phyloP scores from a whole-genome alignment of 2,113 vertebrate genomes.

The Crotalus horridus region DNA sequence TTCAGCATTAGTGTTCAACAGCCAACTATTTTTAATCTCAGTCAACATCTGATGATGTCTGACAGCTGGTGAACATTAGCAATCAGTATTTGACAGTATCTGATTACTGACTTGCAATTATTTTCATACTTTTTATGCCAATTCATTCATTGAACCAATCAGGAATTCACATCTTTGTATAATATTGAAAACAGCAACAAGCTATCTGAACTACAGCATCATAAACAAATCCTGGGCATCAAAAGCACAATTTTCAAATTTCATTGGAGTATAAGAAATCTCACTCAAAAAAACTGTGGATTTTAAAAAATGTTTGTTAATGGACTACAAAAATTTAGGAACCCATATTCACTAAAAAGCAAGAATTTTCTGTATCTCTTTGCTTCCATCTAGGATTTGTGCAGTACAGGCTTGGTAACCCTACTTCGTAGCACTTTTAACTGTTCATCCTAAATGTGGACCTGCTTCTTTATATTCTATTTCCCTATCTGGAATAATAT shows the following conservation, averaged over 20 bases:
- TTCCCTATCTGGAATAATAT: neutral
- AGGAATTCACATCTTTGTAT: neutral
- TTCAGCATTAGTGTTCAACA: neutral
- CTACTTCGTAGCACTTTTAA: neutral
- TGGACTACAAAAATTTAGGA: neutral
- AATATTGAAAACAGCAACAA: neutral
- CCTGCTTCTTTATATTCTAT: neutral
- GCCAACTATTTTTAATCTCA: neutral
- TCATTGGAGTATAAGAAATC: neutral
- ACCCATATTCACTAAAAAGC: neutral
- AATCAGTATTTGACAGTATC: constrained; percentile 22
- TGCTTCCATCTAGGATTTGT: neutral
- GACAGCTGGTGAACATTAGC: constrained; percentile 22
- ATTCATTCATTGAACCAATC: constrained; percentile 16
- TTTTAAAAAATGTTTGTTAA: neutral
- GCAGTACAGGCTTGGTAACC: neutral
- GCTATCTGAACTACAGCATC: neutral
- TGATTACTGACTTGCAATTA: constrained; percentile 20
- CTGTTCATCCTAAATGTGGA: neutral
- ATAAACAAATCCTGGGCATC: neutral
- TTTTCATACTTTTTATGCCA: neutral
- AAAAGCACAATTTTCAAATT: neutral
- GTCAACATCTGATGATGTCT: constrained; percentile 9
- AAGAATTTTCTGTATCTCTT: neutral
- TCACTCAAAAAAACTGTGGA: neutral